Conservation (phyloP, 2,888 invertebrate genomes). For the Stenodera caucasica region DNA sequence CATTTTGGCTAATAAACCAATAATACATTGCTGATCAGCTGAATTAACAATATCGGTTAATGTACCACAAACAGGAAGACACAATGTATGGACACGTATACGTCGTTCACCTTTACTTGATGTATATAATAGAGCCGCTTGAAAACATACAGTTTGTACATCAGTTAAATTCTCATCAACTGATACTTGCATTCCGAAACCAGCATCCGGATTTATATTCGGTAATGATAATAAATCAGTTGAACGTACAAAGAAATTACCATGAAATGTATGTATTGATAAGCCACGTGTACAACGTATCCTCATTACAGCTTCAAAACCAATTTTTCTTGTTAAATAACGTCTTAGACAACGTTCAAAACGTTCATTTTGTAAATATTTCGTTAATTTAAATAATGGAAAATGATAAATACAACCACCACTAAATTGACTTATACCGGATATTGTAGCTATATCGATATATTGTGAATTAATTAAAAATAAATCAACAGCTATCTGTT, state of each 20-base stretch:
- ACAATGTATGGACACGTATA: conserved; percentile 96
- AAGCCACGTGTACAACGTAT: conserved; percentile 93
- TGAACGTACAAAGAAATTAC: conserved; percentile 98
- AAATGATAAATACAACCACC: conserved; percentile 92
- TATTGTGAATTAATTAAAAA: conserved; percentile 93
- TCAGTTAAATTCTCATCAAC: conserved; percentile 91
- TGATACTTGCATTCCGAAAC: conserved; percentile 96
- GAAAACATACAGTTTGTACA: conserved; percentile 89
- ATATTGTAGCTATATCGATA: conserved; percentile 90
- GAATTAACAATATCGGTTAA: conserved; percentile 83
- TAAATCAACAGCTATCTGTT: conserved; percentile 94
- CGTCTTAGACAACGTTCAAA: conserved; percentile 78
- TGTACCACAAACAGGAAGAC: conserved; percentile 85
- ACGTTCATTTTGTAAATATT: conserved; percentile 70
- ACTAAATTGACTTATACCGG: conserved; percentile 93
- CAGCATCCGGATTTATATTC: conserved; percentile 97
- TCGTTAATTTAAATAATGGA: conserved; percentile 78
- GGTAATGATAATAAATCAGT: conserved; percentile 95
- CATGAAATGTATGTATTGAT: conserved; percentile 97
- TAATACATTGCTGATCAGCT: conserved; percentile 93
- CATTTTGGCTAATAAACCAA: conserved; percentile 94
- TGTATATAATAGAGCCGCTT: conserved; percentile 96
- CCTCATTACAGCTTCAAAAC: conserved; percentile 98
- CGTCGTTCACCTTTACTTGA: conserved; percentile 93
- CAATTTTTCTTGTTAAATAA: conserved; percentile 94